phyloP scores from a whole-genome alignment of 2,113 vertebrate species.

The Myotis lucifugus region DNA sequence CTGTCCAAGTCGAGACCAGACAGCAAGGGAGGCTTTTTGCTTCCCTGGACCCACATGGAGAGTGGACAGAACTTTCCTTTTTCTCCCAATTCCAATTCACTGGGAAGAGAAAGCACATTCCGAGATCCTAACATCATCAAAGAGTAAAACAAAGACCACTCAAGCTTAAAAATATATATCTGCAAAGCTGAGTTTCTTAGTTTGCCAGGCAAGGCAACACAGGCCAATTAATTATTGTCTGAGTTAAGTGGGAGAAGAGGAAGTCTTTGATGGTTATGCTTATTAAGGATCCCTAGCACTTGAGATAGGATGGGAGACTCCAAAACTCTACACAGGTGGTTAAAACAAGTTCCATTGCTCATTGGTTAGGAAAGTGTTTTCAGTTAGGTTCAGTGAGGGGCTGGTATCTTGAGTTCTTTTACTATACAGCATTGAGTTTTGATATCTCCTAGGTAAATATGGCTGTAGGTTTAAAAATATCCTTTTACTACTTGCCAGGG shows the following conservation, averaged over 20 bases:
- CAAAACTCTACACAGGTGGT: neutral
- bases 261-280: neutral
- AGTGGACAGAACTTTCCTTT: neutral
- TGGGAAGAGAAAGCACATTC: conserved; percentile 32
- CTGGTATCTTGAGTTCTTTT: neutral
- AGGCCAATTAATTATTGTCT: neutral
- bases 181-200: neutral
- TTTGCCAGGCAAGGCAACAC: neutral
- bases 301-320: neutral
- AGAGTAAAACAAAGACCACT: conserved; percentile 20
- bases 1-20: neutral
- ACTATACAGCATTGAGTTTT: neutral
- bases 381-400: neutral
- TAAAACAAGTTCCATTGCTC: neutral
- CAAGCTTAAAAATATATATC: neutral
- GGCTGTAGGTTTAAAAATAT: neutral
- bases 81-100: neutral
- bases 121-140: conserved; percentile 38
- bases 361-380: neutral
- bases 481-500: neutral
- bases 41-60: neutral
- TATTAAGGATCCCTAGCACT: neutral
- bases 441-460: neutral
- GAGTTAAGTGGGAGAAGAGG: neutral
- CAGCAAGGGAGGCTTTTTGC: neutral